These are phyloP conservation scores for Pandemis heparana DNA, from an alignment of 2,888 invertebrate species.

Conservation along the genomic window DNA sequence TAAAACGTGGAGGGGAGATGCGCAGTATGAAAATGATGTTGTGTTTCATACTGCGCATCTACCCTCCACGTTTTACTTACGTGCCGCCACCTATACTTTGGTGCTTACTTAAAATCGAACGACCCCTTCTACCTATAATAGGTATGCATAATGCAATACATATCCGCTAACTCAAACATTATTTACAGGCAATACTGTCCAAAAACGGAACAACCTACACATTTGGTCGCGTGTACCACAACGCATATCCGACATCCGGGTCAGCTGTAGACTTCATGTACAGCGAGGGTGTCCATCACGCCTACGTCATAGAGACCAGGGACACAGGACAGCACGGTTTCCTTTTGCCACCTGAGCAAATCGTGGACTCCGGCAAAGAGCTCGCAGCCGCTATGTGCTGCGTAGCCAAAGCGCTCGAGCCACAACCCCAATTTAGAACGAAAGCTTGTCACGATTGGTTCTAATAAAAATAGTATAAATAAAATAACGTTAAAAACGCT, in stretches of 20 bases:
- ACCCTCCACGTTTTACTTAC: too few species aligned
- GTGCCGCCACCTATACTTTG: too few species aligned
- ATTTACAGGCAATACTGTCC: conserved; percentile 54
- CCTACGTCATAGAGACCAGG: conserved; percentile 54
- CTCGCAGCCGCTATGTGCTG: conserved; percentile 50
- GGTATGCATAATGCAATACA: too few species aligned
- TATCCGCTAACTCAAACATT: neutral
- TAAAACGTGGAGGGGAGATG: too few species aligned
- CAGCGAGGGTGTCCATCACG: conserved; percentile 49
- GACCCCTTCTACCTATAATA: too few species aligned
- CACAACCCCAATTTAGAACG: conserved; percentile 1
- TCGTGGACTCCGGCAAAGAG: conserved; percentile 54
- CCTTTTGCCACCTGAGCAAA: conserved; percentile 52
- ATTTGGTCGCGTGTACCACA: conserved; percentile 51
- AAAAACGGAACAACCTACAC: conserved; percentile 48
- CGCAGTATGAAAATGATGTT: too few species aligned
- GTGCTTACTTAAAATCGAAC: too few species aligned
- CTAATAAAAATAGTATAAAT: neutral
- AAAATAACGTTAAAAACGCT: neutral
- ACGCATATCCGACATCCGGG: conserved; percentile 56
- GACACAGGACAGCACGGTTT: conserved; percentile 55
- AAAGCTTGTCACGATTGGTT: conserved; percentile 10
- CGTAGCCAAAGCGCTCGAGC: conserved; percentile 49
- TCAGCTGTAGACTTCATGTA: conserved; percentile 58
- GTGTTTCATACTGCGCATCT: too few species aligned